These are phyloP conservation scores for Helarctos malayanus DNA, from an alignment of 2,797 vertebrate species.

Conservation along the genomic window DNA sequence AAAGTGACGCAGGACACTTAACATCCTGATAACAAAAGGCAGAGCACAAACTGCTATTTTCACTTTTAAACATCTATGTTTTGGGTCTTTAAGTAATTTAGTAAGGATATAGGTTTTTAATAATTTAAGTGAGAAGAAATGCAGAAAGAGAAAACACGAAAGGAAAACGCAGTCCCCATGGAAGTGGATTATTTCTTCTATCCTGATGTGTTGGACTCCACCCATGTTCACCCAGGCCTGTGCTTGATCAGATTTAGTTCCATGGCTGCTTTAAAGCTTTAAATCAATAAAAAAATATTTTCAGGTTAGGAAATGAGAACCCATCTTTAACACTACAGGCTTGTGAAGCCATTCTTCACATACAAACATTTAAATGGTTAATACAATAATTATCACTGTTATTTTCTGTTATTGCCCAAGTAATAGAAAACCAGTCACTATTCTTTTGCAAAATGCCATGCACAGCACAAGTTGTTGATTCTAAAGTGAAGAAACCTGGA, in stretches of 20 bases:
- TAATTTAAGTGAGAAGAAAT: slow-evolving; percentile 1
- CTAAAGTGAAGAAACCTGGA: slow-evolving; percentile 42
- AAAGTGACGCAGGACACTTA: not conserved
- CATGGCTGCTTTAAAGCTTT: slow-evolving; percentile 95
- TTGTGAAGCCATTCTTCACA: not conserved
- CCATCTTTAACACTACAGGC: not conserved
- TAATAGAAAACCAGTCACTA: not conserved
- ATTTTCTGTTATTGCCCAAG: slow-evolving; percentile 28
- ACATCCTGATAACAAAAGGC: not conserved
- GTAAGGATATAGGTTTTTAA: not conserved
- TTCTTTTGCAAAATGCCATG: not conserved
- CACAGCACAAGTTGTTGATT: not conserved
- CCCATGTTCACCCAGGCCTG: slow-evolving; percentile 98
- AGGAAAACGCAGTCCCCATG: not conserved
- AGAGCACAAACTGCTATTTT: not conserved
- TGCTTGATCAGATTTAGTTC: slow-evolving; percentile 94
- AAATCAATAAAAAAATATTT: slow-evolving; percentile 75
- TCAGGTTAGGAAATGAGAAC: slow-evolving; percentile 59
- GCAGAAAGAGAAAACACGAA: not conserved
- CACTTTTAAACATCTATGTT: not conserved
- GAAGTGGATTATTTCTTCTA: slow-evolving; percentile 77
- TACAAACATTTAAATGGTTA: not conserved
- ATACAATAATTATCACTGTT: slow-evolving; percentile 11
- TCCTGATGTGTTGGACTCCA: slow-evolving; percentile 95
- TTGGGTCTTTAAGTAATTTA: slow-evolving; percentile 16